phyloP scores from a whole-genome alignment of 2,113 vertebrate species.

The Austrofundulus limnaeus region DNA sequence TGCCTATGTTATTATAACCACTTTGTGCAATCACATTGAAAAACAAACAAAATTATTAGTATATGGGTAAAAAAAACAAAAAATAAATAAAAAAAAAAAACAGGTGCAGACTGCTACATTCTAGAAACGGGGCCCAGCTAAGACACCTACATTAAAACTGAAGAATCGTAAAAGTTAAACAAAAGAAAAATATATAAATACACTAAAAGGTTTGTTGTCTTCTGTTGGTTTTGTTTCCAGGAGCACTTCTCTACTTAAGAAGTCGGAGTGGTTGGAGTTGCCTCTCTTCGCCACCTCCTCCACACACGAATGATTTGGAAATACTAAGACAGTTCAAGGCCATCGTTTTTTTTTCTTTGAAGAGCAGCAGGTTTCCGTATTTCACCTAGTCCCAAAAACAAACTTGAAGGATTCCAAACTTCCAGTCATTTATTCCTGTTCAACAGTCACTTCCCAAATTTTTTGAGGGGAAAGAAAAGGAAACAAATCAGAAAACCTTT shows the following conservation, averaged over 20 bases:
- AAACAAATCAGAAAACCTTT: slow-evolving; percentile 53
- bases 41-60: slow-evolving; percentile 85
- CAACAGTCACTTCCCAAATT: slow-evolving; percentile 69
- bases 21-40: slow-evolving; percentile 92
- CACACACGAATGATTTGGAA: slow-evolving; percentile 77
- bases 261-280: slow-evolving; percentile 62
- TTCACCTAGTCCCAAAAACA: slow-evolving; percentile 72
- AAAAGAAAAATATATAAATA: slow-evolving; percentile 80
- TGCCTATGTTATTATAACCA: slow-evolving; percentile 88
- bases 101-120: slow-evolving; percentile 89
- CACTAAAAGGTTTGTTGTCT: slow-evolving; percentile 80
- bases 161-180: slow-evolving; percentile 73
- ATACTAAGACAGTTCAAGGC: slow-evolving; percentile 85
- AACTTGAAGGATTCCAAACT: slow-evolving; percentile 61
- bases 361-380: slow-evolving; percentile 85
- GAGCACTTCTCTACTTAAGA: slow-evolving; percentile 71
- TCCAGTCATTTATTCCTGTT: slow-evolving; percentile 75
- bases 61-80: slow-evolving; percentile 52
- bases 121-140: slow-evolving; percentile 81
- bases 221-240: slow-evolving; percentile 80
- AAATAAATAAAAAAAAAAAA: slow-evolving; percentile 79
- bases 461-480: slow-evolving; percentile 51
- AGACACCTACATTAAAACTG: slow-evolving; percentile 77
- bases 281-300: slow-evolving; percentile 56
- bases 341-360: slow-evolving; percentile 81